Percentiles rank a stretch among this genome's conserved stretches.
These are phyloP conservation scores for Hedya salicella DNA, from an alignment of 2,888 invertebrate genomes.

Conservation along the genomic window DNA sequence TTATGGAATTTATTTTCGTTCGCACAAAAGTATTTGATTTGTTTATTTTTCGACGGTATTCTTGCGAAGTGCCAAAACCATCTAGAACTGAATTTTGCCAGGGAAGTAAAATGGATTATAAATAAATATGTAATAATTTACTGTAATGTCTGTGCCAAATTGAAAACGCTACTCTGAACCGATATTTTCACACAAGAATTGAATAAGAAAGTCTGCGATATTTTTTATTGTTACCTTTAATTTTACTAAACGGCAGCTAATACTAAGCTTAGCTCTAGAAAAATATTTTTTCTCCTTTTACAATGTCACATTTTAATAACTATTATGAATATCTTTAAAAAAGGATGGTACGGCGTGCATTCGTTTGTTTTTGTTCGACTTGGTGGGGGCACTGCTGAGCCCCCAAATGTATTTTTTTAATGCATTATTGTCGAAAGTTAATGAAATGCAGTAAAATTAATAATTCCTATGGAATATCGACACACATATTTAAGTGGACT, in stretches of 20 bases:
- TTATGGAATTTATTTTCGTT: constrained; percentile 46
- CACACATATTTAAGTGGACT: neutral
- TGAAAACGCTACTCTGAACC: constrained; percentile 59
- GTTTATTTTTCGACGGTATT: constrained; percentile 35
- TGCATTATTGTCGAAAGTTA: too few relatives aligned
- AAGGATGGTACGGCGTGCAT: too few relatives aligned
- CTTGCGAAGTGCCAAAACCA: constrained; percentile 72
- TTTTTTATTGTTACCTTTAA: neutral
- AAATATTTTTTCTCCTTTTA: too few relatives aligned
- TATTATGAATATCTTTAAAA: too few relatives aligned
- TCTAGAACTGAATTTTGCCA: constrained; percentile 61
- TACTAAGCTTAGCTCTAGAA: too few relatives aligned
- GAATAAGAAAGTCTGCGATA: constrained; percentile 2
- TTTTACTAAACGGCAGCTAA: neutral
- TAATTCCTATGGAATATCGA: neutral
- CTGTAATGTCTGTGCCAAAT: constrained; percentile 76
- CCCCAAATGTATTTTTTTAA: too few relatives aligned
- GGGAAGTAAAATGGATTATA: constrained; percentile 53
- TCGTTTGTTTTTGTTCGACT: too few relatives aligned
- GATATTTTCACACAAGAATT: constrained; percentile 49
- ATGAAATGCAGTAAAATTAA: neutral
- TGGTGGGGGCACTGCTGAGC: too few relatives aligned
- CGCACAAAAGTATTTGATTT: constrained; percentile 38
- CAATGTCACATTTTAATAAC: too few relatives aligned
- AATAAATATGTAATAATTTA: constrained; percentile 38